A percentile compares a stretch with the other conserved stretches of the same genome.
Evolutionary conservation across 2,888 invertebrate genomes (phyloP).

Genomic region (Melangyna quadrimaculata): DNA sequence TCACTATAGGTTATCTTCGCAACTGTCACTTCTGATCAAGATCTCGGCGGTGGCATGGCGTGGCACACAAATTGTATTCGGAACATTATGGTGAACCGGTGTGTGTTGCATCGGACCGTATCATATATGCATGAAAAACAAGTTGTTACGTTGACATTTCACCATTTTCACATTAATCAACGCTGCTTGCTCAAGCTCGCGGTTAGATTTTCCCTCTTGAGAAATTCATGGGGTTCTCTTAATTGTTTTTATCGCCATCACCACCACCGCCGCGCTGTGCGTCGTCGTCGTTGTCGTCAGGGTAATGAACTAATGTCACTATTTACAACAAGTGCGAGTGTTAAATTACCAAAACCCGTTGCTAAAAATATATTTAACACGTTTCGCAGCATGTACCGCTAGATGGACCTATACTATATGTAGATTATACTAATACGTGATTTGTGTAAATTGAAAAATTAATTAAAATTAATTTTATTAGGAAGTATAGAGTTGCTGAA

Average conservation of each 20-base stretch:
- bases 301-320: slow-evolving; percentile 46
- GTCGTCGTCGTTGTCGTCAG: not conserved
- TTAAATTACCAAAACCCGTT: slow-evolving; percentile 29
- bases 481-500: slow-evolving; percentile 49
- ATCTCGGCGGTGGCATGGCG: too few relatives aligned
- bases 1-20: slow-evolving; percentile 23
- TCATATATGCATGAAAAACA: slow-evolving; percentile 32
- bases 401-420: not conserved
- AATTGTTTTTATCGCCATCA: slow-evolving; percentile 44
- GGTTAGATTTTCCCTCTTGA: slow-evolving; percentile 48
- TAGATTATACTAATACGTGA: slow-evolving; percentile 4
- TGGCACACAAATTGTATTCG: not conserved
- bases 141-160: slow-evolving; percentile 64
- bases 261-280: too few relatives aligned
- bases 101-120: not conserved
- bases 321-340: slow-evolving; percentile 30
- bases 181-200: slow-evolving; percentile 49
- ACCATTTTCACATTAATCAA: slow-evolving; percentile 37
- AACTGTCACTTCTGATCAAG: slow-evolving; percentile 30
- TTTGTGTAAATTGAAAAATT: slow-evolving; percentile 27
- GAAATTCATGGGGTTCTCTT: slow-evolving; percentile 46
- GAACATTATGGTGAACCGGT: slow-evolving; percentile 17
- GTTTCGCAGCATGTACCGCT: slow-evolving; percentile 22
- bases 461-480: slow-evolving; percentile 25
- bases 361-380: slow-evolving; percentile 28